Conservation (phyloP, 2,888 invertebrate genomes). For the Aphrophora alni region DNA sequence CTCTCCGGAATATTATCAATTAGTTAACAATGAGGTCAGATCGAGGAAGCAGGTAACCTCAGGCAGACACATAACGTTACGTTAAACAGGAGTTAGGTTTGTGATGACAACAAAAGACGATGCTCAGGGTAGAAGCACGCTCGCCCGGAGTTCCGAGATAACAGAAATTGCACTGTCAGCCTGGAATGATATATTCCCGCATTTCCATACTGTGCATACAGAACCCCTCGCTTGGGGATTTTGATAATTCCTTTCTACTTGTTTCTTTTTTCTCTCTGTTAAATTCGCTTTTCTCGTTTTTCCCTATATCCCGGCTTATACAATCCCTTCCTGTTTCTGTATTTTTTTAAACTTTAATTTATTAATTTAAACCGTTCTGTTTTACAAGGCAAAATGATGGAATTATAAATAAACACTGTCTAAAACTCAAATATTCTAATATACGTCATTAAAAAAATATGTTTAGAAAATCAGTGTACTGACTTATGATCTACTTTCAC, state of each 20-base stretch:
- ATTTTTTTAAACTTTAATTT: neutral
- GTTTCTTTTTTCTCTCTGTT: conserved; percentile 35
- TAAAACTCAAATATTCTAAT: no score
- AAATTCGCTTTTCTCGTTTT: conserved; percentile 19
- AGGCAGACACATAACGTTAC: neutral
- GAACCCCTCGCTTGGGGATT: conserved; percentile 38
- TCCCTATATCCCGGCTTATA: neutral
- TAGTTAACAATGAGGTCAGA: neutral
- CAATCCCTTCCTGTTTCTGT: neutral
- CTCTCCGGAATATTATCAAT: neutral
- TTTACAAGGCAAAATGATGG: no score
- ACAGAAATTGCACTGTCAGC: conserved; percentile 84
- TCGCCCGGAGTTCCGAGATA: conserved; percentile 43
- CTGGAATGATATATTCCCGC: conserved; percentile 90
- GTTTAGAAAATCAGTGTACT: no score
- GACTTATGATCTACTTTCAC: no score
- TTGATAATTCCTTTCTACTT: conserved; percentile 35
- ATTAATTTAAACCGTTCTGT: neutral
- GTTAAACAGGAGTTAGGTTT: no score
- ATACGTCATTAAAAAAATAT: no score
- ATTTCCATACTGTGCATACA: conserved; percentile 70
- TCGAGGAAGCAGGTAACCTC: neutral
- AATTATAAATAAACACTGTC: no score
- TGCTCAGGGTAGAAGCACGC: conserved; percentile 17
- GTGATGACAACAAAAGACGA: conserved; percentile 25